A percentile compares a stretch with the other conserved stretches of the same genome.
These are phyloP conservation scores for Hydrolagus affinis DNA, from an alignment of 2,113 vertebrate genomes.

Conservation along the genomic window DNA sequence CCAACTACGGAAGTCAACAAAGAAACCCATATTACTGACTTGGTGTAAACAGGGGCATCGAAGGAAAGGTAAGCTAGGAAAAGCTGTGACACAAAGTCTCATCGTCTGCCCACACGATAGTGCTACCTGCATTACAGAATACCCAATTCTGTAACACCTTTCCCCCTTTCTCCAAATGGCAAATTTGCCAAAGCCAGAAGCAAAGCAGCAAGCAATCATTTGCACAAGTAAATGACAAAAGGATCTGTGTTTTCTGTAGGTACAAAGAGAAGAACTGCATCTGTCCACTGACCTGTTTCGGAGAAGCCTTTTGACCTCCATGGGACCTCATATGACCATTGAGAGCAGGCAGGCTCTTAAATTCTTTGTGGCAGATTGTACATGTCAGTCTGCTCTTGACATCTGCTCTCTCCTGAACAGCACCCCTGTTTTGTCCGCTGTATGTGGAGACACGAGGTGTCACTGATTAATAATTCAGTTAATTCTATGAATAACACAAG, in stretches of 20 bases:
- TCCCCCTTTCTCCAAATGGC: constrained; percentile 36
- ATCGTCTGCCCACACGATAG: neutral
- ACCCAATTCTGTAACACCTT: neutral
- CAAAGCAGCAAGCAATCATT: constrained; percentile 20
- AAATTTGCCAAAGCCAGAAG: constrained; percentile 33
- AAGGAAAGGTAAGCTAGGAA: neutral
- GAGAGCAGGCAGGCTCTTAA: constrained; percentile 77
- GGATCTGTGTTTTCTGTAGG: neutral
- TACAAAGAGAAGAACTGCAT: neutral
- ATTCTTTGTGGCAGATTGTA: constrained; percentile 74
- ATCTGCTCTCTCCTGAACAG: constrained; percentile 54
- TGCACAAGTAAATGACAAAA: constrained; percentile 34
- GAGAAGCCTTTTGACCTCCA: constrained; percentile 63
- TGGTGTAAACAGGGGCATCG: neutral
- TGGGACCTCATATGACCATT: constrained; percentile 85
- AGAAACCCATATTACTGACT: neutral
- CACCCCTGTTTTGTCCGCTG: constrained; percentile 53
- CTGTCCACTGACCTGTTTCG: constrained; percentile 58
- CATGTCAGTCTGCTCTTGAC: constrained; percentile 65
- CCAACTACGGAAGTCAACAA: neutral
- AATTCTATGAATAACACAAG: no score
- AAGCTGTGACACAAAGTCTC: neutral
- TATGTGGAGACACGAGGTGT: constrained; percentile 31
- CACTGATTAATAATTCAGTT: neutral
- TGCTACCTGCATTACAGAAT: neutral